Conservation (phyloP, 2,797 vertebrate genomes). For the Bryconaethiops microstoma region DNA sequence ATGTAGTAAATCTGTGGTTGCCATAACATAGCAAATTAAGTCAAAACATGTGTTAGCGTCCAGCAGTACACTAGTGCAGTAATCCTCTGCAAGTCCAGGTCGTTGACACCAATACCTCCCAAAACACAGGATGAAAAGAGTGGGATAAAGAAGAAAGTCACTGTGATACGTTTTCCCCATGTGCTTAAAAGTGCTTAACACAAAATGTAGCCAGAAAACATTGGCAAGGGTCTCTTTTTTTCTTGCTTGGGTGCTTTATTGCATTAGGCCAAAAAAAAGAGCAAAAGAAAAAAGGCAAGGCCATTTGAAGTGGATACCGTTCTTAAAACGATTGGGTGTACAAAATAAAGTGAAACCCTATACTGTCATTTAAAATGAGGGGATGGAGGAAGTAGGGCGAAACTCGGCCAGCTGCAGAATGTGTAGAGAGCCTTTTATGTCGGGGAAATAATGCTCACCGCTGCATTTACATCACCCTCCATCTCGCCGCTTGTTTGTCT, state of each 20-base stretch:
- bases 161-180: constrained; percentile 31
- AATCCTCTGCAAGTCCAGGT: constrained; percentile 17
- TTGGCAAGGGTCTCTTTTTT: constrained; percentile 39
- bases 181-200: constrained; percentile 44
- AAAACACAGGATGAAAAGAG: constrained; percentile 27
- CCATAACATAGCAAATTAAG: constrained; percentile 19
- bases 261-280: constrained; percentile 39
- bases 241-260: constrained; percentile 41
- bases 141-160: constrained; percentile 23
- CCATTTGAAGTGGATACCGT: constrained; percentile 50
- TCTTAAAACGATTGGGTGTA: constrained; percentile 47
- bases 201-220: constrained; percentile 34
- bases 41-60: constrained; percentile 30
- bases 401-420: constrained; percentile 55
- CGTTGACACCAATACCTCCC: constrained; percentile 24
- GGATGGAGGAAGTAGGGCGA: constrained; percentile 26
- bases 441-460: constrained; percentile 57
- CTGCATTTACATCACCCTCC: constrained; percentile 65
- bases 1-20: constrained; percentile 28
- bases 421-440: constrained; percentile 65
- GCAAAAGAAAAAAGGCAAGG: background rate
- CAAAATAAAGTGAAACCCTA: constrained; percentile 54
- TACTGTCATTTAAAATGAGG: constrained; percentile 45
- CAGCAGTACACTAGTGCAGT: background rate
- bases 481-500: constrained; percentile 67